phyloP scores from a whole-genome alignment of 1,140 invertebrate species.

The Oryzaephilus surinamensis region DNA sequence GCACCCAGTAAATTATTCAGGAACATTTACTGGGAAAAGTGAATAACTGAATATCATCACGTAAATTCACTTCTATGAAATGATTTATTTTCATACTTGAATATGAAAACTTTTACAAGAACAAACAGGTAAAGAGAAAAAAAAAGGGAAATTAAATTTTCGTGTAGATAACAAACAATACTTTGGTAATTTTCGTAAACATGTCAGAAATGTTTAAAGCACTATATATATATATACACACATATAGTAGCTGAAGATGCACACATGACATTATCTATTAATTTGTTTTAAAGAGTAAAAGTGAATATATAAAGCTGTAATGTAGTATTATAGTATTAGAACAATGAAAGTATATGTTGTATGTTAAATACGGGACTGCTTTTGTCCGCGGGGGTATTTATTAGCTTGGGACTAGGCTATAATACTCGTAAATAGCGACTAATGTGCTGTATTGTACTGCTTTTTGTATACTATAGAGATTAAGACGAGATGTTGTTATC shows the following conservation, averaged over 20 bases:
- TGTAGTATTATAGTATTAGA: not conserved
- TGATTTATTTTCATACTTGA: no score
- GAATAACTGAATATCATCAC: no score
- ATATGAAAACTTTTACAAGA: no score
- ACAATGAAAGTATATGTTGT: constrained; percentile 9
- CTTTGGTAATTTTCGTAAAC: constrained; percentile 10
- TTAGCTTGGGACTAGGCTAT: constrained; percentile 18
- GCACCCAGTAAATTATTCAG: no score
- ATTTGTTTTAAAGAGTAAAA: constrained; percentile 6
- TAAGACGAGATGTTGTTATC: constrained; percentile 26
- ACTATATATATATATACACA: no score
- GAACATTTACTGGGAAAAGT: no score
- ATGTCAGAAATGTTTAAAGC: no score
- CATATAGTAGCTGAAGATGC: constrained; percentile 8
- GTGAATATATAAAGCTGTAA: constrained; percentile 10
- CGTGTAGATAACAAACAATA: no score
- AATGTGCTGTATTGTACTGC: constrained; percentile 23
- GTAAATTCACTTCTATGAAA: no score
- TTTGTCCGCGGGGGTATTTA: constrained; percentile 21
- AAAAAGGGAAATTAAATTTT: no score
- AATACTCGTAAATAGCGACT: constrained; percentile 25
- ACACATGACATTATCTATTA: constrained; percentile 9
- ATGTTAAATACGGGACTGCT: constrained; percentile 14
- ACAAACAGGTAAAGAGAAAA: no score
- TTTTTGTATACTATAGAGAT: constrained; percentile 25